phyloP scores from a whole-genome alignment of 2,113 vertebrate species.

The Saguinus imperator region DNA sequence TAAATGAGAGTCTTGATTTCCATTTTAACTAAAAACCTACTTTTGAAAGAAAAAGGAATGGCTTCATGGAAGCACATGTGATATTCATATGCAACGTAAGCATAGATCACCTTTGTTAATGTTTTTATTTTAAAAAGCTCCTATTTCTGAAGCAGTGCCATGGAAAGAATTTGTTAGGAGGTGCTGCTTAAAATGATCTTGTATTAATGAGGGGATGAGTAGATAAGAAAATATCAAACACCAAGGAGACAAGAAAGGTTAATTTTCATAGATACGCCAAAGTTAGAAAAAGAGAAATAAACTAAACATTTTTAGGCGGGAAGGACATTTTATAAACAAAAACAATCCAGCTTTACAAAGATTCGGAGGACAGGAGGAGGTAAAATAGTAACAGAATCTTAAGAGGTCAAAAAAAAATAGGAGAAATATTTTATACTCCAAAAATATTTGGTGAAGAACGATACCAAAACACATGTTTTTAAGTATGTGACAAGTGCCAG shows the following conservation, averaged over 20 bases:
- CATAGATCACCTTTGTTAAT: neutral
- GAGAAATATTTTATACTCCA: neutral
- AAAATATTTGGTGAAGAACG: neutral
- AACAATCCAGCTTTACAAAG: slow-evolving; percentile 21
- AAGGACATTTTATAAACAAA: neutral
- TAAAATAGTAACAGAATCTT: neutral
- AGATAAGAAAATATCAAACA: neutral
- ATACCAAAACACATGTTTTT: neutral
- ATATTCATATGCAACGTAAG: neutral
- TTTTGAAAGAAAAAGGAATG: neutral
- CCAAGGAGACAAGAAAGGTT: neutral
- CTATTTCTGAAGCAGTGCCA: neutral
- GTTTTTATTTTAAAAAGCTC: neutral
- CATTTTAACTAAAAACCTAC: neutral
- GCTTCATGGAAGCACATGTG: neutral
- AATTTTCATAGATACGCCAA: neutral
- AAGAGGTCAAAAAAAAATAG: neutral
- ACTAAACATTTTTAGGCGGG: neutral
- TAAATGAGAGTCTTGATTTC: neutral
- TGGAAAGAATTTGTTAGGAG: neutral
- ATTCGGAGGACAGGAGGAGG: neutral
- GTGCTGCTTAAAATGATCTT: neutral
- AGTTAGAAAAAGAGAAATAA: slow-evolving; percentile 13
- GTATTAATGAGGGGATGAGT: neutral
- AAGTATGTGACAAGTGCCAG: neutral